Evolutionary conservation across 2,888 invertebrate species (phyloP).

Genomic region (Zygogramma bicolorata): DNA sequence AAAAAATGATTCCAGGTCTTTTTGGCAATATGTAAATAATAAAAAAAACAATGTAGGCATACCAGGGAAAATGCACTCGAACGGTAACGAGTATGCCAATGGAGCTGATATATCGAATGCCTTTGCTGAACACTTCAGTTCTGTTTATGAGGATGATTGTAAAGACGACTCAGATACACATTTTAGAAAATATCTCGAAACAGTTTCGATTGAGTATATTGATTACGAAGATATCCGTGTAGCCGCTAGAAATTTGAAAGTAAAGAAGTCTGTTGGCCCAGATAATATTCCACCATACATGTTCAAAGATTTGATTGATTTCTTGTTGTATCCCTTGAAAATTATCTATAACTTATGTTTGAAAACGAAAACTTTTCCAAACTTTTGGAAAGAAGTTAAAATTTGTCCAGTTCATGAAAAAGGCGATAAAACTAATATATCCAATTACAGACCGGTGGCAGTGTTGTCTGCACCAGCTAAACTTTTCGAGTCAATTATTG

Average conservation of each 20-base stretch:
- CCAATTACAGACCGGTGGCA: slow-evolving; percentile 8
- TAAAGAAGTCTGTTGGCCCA: neutral
- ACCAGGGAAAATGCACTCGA: neutral
- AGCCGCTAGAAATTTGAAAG: neutral
- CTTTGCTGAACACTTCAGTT: neutral
- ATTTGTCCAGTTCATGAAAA: neutral
- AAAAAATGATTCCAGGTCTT: neutral
- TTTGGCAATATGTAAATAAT: neutral
- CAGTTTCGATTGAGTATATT: neutral
- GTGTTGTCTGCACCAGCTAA: slow-evolving; percentile 1
- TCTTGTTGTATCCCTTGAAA: neutral
- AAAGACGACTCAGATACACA: neutral
- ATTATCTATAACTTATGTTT: neutral
- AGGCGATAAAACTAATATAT: slow-evolving; percentile 3
- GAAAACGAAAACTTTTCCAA: neutral
- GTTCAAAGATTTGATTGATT: neutral
- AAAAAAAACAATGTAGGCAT: neutral
- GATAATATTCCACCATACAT: neutral
- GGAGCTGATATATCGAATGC: neutral
- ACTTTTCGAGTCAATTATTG: neutral
- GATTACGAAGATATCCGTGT: neutral
- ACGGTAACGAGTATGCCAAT: neutral
- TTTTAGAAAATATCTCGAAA: neutral
- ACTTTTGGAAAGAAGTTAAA: neutral
- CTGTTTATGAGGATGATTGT: neutral